phyloP scores from a whole-genome alignment of 2,888 invertebrate genomes.

The Achlya flavicornis region DNA sequence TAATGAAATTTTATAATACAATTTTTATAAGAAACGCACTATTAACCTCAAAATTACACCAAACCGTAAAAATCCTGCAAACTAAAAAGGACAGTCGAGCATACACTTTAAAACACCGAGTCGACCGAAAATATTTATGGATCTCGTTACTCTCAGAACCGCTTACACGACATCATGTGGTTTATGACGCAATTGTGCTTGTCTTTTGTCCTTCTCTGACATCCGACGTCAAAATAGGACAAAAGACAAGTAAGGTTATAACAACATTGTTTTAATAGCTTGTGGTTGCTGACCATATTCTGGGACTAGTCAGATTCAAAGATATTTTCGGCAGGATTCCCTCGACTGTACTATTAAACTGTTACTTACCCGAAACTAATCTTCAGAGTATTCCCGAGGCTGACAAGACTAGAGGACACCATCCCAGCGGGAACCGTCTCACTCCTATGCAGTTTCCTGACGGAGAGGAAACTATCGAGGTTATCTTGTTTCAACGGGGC shows the following conservation, averaged over 20 bases:
- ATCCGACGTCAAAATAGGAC: too few species aligned
- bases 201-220: too few species aligned
- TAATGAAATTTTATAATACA: too few species aligned
- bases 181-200: too few species aligned
- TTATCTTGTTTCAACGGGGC: slow-evolving; percentile 62
- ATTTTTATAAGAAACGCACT: too few species aligned
- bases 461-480: slow-evolving; percentile 79
- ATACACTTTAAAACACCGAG: neutral
- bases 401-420: slow-evolving; percentile 90
- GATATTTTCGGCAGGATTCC: neutral
- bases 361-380: slow-evolving; percentile 90
- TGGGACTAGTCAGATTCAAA: neutral
- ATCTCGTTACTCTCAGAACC: neutral
- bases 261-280: too few species aligned
- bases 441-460: slow-evolving; percentile 87
- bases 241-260: too few species aligned
- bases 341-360: neutral
- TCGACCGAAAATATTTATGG: neutral
- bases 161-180: too few species aligned
- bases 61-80: neutral
- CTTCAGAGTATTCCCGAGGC: slow-evolving; percentile 92
- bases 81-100: neutral
- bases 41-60: neutral
- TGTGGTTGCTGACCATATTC: too few species aligned
- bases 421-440: slow-evolving; percentile 89